These are phyloP conservation scores for Phymorhynchus buccinoides DNA, from an alignment of 1,140 invertebrate species.

Conservation along the genomic window DNA sequence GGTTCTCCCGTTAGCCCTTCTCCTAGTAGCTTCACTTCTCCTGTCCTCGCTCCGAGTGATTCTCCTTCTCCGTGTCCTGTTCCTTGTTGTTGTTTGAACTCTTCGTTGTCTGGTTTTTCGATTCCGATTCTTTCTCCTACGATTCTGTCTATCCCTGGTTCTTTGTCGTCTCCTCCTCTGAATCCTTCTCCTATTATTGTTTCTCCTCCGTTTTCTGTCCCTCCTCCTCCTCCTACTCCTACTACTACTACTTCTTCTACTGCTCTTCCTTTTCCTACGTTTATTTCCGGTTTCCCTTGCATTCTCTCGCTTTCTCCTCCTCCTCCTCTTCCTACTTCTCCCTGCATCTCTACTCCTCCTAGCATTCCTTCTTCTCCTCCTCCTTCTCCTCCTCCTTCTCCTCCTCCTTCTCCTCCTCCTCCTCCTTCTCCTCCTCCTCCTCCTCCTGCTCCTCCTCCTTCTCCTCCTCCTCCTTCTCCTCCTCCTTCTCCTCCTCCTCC, in stretches of 20 bases:
- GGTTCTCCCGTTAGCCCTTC: too few relatives aligned
- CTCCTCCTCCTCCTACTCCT: not conserved
- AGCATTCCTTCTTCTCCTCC: not conserved
- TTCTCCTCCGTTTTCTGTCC: too few relatives aligned
- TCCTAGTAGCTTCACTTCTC: too few relatives aligned
- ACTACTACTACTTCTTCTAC: not conserved
- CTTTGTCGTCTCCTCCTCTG: not conserved
- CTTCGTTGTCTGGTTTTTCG: not conserved
- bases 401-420: not conserved
- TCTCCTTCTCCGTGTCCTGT: not conserved
- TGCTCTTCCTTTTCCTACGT: not conserved
- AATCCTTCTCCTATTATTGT: too few relatives aligned
- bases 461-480: not conserved
- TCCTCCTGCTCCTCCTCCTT: not conserved
- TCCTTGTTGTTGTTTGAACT: not conserved
- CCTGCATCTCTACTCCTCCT: not conserved
- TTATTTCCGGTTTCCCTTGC: not conserved
- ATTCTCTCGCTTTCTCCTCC: not conserved
- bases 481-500: not conserved
- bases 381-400: not conserved
- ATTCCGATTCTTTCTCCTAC: not conserved
- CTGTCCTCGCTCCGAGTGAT: too few relatives aligned
- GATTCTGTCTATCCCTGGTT: not conserved
- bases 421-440: too few relatives aligned
- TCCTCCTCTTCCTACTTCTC: not conserved